A percentile compares a stretch with the other conserved stretches of the same genome.
phyloP scores from a whole-genome alignment of 2,888 invertebrate genomes.

The Drosophila testacea region DNA sequence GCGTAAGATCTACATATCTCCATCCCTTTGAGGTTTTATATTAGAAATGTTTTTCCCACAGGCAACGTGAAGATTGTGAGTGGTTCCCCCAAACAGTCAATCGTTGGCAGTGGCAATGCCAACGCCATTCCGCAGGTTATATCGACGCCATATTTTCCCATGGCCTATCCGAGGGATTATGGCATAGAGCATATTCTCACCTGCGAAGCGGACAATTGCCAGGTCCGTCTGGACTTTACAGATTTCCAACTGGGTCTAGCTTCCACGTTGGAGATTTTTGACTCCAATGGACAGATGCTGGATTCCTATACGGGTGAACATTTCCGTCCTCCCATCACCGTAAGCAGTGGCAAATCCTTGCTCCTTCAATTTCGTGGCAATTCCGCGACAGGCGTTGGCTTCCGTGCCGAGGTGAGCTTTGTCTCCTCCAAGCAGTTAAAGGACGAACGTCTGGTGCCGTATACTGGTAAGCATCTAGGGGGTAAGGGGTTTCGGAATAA shows the following conservation, averaged over 20 bases:
- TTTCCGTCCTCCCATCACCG: constrained; percentile 89
- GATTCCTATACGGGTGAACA: constrained; percentile 88
- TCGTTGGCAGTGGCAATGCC: constrained; percentile 74
- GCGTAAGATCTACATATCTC: constrained; percentile 85
- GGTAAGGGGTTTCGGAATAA: constrained; percentile 2
- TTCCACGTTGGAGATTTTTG: constrained; percentile 90
- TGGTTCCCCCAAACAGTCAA: constrained; percentile 85
- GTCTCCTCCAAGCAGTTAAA: constrained; percentile 83
- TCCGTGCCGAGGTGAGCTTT: constrained; percentile 87
- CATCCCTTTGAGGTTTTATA: not conserved
- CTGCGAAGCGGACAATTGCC: constrained; percentile 87
- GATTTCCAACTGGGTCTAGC: constrained; percentile 89
- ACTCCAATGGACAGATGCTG: constrained; percentile 88
- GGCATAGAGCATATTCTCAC: constrained; percentile 88
- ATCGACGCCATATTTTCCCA: constrained; percentile 89
- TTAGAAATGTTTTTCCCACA: constrained; percentile 61
- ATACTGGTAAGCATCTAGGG: constrained; percentile 77
- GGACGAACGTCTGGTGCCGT: constrained; percentile 82
- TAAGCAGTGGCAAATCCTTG: constrained; percentile 88
- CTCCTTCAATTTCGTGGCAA: constrained; percentile 89
- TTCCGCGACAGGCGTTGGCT: constrained; percentile 89
- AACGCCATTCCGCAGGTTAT: constrained; percentile 86
- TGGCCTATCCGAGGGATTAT: constrained; percentile 88
- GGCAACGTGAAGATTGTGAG: constrained; percentile 87
- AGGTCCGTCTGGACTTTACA: constrained; percentile 88